Conservation (phyloP, 2,113 vertebrate species). For the Istiophorus platypterus region DNA sequence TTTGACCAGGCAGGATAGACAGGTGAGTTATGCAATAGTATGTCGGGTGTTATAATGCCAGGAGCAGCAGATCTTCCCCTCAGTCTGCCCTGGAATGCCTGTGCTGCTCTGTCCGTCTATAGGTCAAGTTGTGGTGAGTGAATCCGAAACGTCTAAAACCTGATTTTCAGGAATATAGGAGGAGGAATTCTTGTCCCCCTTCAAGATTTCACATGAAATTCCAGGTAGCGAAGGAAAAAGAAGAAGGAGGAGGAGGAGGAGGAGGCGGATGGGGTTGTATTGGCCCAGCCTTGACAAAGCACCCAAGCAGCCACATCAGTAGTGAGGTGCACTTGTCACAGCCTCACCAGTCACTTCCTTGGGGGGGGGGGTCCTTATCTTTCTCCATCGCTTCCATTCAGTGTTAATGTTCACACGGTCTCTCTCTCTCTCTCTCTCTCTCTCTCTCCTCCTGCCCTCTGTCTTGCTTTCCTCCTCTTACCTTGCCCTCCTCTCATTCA, state of each 20-base stretch:
- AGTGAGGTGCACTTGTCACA: conserved; percentile 39
- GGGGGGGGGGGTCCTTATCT: conserved; percentile 62
- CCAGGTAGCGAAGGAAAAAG: conserved; percentile 17
- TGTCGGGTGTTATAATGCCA: not conserved
- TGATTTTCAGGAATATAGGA: conserved; percentile 39
- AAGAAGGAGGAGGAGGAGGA: not conserved
- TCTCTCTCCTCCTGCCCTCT: conserved; percentile 36
- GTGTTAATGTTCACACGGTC: conserved; percentile 80
- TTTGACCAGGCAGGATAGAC: not conserved
- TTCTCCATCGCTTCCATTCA: conserved; percentile 74
- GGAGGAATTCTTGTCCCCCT: not conserved
- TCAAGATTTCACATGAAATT: conserved; percentile 30
- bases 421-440: conserved; percentile 36
- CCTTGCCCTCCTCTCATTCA: conserved; percentile 32
- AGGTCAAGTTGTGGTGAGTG: conserved; percentile 18
- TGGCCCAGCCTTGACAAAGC: conserved; percentile 13
- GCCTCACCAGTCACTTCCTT: conserved; percentile 61
- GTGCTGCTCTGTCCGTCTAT: not conserved
- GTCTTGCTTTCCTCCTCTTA: conserved; percentile 40
- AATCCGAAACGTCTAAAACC: conserved; percentile 24
- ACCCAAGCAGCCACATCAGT: conserved; percentile 30
- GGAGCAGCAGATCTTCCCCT: not conserved
- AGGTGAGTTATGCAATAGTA: conserved; percentile 30
- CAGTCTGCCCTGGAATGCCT: not conserved
- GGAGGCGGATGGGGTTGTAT: not conserved